phyloP scores from a whole-genome alignment of 2,888 invertebrate genomes.

The Luffia ferchaultella region DNA sequence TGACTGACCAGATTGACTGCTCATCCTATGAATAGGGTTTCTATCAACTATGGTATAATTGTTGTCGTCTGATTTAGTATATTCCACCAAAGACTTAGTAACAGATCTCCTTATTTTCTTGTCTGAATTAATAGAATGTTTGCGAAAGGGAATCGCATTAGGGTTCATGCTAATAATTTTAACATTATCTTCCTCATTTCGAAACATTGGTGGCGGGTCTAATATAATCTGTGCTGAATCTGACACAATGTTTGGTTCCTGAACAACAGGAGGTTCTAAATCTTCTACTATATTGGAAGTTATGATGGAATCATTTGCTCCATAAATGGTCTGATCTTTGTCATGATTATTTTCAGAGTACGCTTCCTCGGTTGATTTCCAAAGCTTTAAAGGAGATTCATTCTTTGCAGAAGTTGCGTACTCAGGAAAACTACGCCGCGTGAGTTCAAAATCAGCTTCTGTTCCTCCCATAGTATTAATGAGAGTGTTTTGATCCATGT shows the following conservation, averaged over 20 bases:
- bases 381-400: constrained; percentile 37
- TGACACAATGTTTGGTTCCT: constrained; percentile 10
- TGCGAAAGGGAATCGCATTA: constrained; percentile 49
- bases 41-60: constrained; percentile 34
- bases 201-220: constrained; percentile 70
- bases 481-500: constrained; percentile 68
- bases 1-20: constrained; percentile 47
- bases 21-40: constrained; percentile 42
- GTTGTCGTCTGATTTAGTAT: constrained; percentile 22
- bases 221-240: constrained; percentile 40
- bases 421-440: constrained; percentile 73
- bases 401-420: constrained; percentile 49
- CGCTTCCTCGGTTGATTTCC: constrained; percentile 53
- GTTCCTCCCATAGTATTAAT: constrained; percentile 45
- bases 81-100: constrained; percentile 51
- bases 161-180: constrained; percentile 52
- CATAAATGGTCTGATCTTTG: constrained; percentile 12
- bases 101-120: constrained; percentile 59
- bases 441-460: constrained; percentile 42
- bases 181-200: constrained; percentile 47
- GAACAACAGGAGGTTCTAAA: constrained; percentile 48
- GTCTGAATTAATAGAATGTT: constrained; percentile 69
- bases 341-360: constrained; percentile 28
- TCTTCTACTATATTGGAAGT: constrained; percentile 31
- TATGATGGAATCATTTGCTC: constrained; percentile 18